phyloP scores from a whole-genome alignment of 2,113 vertebrate species.

The Pelecanus crispus region DNA sequence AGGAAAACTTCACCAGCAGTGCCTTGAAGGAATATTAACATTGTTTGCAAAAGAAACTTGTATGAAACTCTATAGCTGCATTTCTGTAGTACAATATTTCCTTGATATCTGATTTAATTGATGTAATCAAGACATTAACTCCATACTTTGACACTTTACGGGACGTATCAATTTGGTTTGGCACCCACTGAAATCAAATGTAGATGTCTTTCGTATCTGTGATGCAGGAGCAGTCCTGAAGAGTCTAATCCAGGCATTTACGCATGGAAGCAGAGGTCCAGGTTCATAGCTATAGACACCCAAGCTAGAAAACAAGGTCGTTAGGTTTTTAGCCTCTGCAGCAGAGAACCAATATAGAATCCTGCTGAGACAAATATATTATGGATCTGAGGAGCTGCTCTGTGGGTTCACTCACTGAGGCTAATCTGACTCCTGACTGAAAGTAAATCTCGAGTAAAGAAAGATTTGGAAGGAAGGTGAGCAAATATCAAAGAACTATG shows the following conservation, averaged over 20 bases:
- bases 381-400: not conserved
- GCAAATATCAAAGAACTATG: not conserved
- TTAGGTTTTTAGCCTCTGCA: not conserved
- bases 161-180: not conserved
- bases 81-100: not conserved
- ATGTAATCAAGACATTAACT: not conserved
- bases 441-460: not conserved
- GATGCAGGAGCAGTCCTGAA: not conserved
- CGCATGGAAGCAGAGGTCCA: not conserved
- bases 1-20: not conserved
- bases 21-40: not conserved
- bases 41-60: not conserved
- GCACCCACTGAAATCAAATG: not conserved
- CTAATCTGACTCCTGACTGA: not conserved
- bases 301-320: rapidly evolving
- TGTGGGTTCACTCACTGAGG: not conserved
- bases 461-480: not conserved
- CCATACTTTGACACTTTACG: not conserved
- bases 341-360: not conserved
- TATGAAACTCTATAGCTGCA: not conserved
- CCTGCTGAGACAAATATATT: not conserved
- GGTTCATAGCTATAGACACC: not conserved
- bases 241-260: not conserved
- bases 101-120: not conserved
- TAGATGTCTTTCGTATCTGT: rapidly evolving